Base-by-base conservation (phyloP, 2,113 vertebrate species). In the Cheilinus undulatus region DNA sequence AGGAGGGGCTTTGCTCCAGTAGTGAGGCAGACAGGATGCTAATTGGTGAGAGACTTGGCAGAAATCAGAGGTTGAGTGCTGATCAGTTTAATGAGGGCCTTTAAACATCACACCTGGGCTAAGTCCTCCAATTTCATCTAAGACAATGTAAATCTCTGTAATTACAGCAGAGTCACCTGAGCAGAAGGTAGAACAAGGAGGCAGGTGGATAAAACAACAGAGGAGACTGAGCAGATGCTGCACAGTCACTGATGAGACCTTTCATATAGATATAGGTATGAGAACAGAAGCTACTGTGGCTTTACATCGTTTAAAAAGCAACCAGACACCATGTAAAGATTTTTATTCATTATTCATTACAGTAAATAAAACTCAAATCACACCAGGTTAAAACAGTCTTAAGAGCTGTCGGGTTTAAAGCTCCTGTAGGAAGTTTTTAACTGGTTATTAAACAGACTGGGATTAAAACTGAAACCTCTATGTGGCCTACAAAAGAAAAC, bases 101-200 rank as follows among this genome's bases (percentile, higher is more conserved):
- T 87, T 85, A 77, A 83, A 84, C 69, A 80, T 91, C 86, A 90
- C 90, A 92, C 86, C 91, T 91, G 89, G 65, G 73, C 77, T 77
- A 87, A 89, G 71, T 91, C 90, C 86, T 92, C 86, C 87, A 91
- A 90, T 91, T 93, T 93, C 91, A 86, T 88, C 80, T 69, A 83
- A 92, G 84, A 92, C 85, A 90, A 92, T 89, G 85, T 78, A 81
- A 87, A 89, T 75, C 84, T 93, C 90, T 90, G 83, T 92, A 94
- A 92, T 94, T 94, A 93, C 88, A 82, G 80, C 59, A 58, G 46
- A 81, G 78, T 79, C 84, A 75, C 66, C 82, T 78, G 84, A 87
- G 82, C 86, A 87, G 84, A 75, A 87, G 81, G 89, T 84, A 80
- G 77, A 46, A 63, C 68, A 51, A 56, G 78, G 48, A 85, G 85